Conservation (phyloP, 2,113 vertebrate genomes). For the Epinephelus lanceolatus region DNA sequence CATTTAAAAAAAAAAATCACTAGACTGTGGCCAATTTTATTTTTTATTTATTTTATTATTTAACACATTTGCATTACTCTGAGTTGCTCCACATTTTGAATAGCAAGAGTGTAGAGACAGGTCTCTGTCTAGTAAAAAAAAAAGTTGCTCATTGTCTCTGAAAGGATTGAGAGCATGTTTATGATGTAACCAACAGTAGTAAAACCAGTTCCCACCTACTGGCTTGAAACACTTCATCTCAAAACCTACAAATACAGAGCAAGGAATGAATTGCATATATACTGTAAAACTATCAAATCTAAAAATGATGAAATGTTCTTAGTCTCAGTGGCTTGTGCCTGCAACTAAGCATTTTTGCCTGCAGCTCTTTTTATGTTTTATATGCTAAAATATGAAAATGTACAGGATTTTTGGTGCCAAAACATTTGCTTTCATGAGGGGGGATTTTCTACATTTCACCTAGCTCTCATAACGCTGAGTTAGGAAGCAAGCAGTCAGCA, state of each 20-base stretch:
- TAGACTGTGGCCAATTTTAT: constrained; percentile 82
- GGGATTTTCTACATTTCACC: background rate
- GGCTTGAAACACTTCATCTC: background rate
- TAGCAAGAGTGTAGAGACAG: constrained; percentile 68
- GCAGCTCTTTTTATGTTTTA: background rate
- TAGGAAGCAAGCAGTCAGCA: background rate
- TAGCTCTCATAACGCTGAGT: background rate
- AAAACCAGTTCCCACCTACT: constrained; percentile 46
- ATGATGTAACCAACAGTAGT: constrained; percentile 63
- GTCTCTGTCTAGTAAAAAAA: constrained; percentile 51
- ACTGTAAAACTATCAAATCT: background rate
- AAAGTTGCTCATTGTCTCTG: constrained; percentile 14
- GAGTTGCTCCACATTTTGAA: constrained; percentile 80
- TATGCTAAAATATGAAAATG: constrained; percentile 10
- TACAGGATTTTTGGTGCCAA: background rate
- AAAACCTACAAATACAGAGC: background rate
- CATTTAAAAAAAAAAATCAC: constrained; percentile 45
- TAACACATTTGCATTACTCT: constrained; percentile 74
- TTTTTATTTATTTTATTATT: too few relatives aligned
- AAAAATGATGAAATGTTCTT: background rate
- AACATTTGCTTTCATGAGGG: background rate
- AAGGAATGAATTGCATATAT: background rate
- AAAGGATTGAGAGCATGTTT: constrained; percentile 70
- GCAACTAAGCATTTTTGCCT: constrained; percentile 1
- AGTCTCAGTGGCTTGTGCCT: background rate